phyloP scores from a whole-genome alignment of 2,888 invertebrate genomes.

The Diloba caeruleocephala region DNA sequence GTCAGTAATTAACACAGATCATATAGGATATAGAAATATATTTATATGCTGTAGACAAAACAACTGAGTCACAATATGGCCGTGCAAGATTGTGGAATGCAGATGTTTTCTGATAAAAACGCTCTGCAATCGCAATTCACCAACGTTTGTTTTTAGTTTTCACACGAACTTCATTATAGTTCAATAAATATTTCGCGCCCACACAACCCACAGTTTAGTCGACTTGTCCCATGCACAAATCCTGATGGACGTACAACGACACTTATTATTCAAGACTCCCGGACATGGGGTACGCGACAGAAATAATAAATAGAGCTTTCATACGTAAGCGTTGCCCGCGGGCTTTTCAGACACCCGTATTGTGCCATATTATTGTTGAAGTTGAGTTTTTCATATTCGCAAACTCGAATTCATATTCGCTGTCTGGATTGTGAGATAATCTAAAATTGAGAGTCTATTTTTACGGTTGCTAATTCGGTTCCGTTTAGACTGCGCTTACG shows the following conservation, averaged over 20 bases:
- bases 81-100: conserved; percentile 8
- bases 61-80: conserved; percentile 6
- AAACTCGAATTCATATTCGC: conserved; percentile 2
- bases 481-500: conserved; percentile 7
- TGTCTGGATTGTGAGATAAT: conserved; percentile 10
- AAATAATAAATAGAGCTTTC: conserved; percentile 60
- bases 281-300: conserved; percentile 60
- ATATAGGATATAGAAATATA: conserved; percentile 15
- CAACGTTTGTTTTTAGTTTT: conserved; percentile 3
- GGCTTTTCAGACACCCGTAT: conserved; percentile 34
- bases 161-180: conserved; percentile 23
- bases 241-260: conserved; percentile 40
- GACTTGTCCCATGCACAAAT: conserved; percentile 40
- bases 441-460: conserved; percentile 11
- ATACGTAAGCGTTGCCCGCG: conserved; percentile 29
- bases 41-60: conserved; percentile 28
- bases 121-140: conserved; percentile 12
- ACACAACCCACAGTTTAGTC: conserved; percentile 18
- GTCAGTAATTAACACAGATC: conserved; percentile 14
- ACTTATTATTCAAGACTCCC: conserved; percentile 63
- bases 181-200: conserved; percentile 12
- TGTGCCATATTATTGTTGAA: conserved; percentile 19
- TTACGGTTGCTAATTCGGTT: conserved; percentile 5
- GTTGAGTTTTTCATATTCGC: conserved; percentile 8
- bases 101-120: conserved; percentile 5